Conservation (phyloP, 2,113 vertebrate species). For the Pterophyllum scalare region DNA sequence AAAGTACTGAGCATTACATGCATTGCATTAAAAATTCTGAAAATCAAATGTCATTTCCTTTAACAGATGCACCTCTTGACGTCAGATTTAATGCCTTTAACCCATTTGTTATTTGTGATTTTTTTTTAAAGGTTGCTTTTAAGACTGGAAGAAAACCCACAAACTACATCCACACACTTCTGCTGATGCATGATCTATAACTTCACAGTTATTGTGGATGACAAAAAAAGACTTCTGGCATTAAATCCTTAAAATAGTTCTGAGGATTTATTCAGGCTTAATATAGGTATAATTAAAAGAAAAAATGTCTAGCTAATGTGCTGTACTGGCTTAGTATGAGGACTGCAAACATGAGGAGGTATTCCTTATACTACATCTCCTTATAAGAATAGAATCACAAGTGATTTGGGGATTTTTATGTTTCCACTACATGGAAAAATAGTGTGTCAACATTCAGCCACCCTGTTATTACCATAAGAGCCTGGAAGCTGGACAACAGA, state of each 20-base stretch:
- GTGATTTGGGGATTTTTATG: neutral
- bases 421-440: slow-evolving; percentile 1
- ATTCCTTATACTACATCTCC: slow-evolving; percentile 5
- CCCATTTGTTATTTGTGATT: neutral
- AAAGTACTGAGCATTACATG: neutral
- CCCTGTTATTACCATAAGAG: slow-evolving; percentile 45
- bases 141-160: slow-evolving; percentile 17
- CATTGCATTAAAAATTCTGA: neutral
- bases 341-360: neutral
- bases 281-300: neutral
- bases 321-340: neutral
- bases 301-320: neutral
- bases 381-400: slow-evolving; percentile 32
- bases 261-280: neutral
- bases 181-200: slow-evolving; percentile 22
- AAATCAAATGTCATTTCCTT: slow-evolving; percentile 21
- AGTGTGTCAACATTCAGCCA: slow-evolving; percentile 36
- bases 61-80: neutral
- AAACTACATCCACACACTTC: slow-evolving; percentile 6
- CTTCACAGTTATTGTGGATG: slow-evolving; percentile 11
- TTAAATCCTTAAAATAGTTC: slow-evolving; percentile 4
- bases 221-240: neutral
- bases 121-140: neutral
- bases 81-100: neutral
- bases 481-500: slow-evolving; percentile 21